Conservation (phyloP, 2,888 invertebrate species). For the Hydraecia micacea region DNA sequence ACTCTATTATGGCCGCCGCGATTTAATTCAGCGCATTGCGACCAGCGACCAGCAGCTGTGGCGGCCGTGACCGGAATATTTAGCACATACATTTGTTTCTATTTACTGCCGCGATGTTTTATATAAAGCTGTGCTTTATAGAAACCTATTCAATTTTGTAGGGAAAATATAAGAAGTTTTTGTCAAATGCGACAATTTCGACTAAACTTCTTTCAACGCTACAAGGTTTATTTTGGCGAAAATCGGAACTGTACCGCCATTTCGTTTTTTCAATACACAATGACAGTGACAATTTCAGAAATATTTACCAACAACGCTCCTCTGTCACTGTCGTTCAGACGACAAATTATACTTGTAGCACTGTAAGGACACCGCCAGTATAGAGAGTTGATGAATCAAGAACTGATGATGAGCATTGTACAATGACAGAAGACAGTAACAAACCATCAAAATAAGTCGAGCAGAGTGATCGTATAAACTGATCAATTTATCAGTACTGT, state of each 20-base stretch:
- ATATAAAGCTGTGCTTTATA: not conserved
- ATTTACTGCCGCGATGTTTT: slow-evolving; percentile 31
- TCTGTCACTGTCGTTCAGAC: not conserved
- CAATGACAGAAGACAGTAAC: not conserved
- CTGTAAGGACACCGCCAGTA: too few relatives aligned
- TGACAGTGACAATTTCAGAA: not conserved
- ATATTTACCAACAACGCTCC: not conserved
- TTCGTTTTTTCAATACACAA: not conserved
- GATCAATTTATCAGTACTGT: not conserved
- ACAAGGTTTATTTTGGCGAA: not conserved
- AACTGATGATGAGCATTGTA: not conserved
- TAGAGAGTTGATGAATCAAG: not conserved
- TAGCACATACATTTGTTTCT: slow-evolving; percentile 41
- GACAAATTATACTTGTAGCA: not conserved
- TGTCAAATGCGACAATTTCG: not conserved
- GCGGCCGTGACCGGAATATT: slow-evolving; percentile 36
- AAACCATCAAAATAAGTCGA: not conserved
- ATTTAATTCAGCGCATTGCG: slow-evolving; percentile 47
- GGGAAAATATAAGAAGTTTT: not conserved
- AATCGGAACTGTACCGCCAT: not conserved
- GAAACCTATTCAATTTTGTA: not conserved
- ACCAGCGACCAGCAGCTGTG: slow-evolving; percentile 40
- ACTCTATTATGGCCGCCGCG: slow-evolving; percentile 19
- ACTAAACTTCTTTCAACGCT: not conserved
- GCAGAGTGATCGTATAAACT: not conserved